phyloP scores from a whole-genome alignment of 2,797 vertebrate species.

The Naso thynnoides region DNA sequence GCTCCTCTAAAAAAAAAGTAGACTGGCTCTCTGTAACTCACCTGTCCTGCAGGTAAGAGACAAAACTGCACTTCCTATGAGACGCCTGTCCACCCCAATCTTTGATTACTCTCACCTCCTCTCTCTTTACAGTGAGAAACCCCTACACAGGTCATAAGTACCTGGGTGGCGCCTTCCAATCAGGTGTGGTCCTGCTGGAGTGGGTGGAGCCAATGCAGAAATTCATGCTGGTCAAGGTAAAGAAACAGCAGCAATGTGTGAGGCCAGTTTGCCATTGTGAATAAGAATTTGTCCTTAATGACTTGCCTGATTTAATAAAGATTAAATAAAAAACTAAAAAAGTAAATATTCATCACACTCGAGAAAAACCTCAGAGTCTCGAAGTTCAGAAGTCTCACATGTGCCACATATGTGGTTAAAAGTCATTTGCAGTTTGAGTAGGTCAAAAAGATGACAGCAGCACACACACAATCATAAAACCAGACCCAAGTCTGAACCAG shows the following conservation, averaged over 20 bases:
- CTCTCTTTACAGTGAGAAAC: constrained; percentile 86
- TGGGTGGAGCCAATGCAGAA: constrained; percentile 95
- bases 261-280: no score
- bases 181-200: constrained; percentile 90
- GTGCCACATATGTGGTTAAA: not conserved
- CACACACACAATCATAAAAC: no score
- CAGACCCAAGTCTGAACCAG: not conserved
- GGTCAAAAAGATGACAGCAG: not conserved
- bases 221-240: constrained; percentile 95
- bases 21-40: no score
- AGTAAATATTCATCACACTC: no score
- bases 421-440: not conserved
- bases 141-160: constrained; percentile 93
- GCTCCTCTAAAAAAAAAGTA: no score
- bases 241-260: not conserved
- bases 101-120: no score
- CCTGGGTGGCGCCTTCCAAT: constrained; percentile 91
- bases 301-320: no score
- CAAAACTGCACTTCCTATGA: no score
- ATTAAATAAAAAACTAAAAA: no score
- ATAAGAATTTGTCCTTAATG: no score
- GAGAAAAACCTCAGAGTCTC: not conserved
- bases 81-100: no score
- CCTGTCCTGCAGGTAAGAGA: no score
- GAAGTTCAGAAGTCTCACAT: not conserved